Evolutionary conservation across 2,113 vertebrate species (phyloP).

Genomic region (Crotalus viridis): DNA sequence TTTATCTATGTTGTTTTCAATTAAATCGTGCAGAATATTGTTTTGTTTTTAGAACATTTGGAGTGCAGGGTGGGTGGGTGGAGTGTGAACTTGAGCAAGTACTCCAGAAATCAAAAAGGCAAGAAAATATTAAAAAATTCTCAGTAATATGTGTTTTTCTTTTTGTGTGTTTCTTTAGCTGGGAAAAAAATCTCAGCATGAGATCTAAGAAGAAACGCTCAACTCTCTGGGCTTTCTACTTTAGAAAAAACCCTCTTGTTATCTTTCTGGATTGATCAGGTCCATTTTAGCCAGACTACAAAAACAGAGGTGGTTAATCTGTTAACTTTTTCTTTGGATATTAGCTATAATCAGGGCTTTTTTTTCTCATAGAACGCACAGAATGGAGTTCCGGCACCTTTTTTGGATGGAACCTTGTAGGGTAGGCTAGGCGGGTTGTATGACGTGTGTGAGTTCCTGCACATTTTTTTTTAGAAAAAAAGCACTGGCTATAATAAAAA

Average conservation of each 20-base stretch:
- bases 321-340: not conserved
- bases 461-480: too few relatives aligned
- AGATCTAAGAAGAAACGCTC: conserved; percentile 48
- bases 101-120: conserved; percentile 30
- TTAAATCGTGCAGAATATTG: not conserved
- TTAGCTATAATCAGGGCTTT: not conserved
- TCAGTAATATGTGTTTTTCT: conserved; percentile 38
- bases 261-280: conserved; percentile 29
- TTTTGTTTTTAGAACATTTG: not conserved
- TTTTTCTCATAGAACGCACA: too few relatives aligned
- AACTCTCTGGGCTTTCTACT: conserved; percentile 47
- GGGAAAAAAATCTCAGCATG: conserved; percentile 58
- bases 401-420: too few relatives aligned
- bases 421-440: too few relatives aligned
- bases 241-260: conserved; percentile 7
- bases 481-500: not conserved
- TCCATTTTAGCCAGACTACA: conserved; percentile 8
- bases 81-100: not conserved
- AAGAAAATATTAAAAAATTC: conserved; percentile 38
- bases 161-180: conserved; percentile 48
- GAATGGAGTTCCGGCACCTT: too few relatives aligned
- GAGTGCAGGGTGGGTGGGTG: not conserved
- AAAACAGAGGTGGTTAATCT: not conserved
- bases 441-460: too few relatives aligned
- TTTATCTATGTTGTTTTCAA: not conserved